These are phyloP conservation scores for Eriocheir sinensis DNA, from an alignment of 1,140 invertebrate species.

Conservation along the genomic window DNA sequence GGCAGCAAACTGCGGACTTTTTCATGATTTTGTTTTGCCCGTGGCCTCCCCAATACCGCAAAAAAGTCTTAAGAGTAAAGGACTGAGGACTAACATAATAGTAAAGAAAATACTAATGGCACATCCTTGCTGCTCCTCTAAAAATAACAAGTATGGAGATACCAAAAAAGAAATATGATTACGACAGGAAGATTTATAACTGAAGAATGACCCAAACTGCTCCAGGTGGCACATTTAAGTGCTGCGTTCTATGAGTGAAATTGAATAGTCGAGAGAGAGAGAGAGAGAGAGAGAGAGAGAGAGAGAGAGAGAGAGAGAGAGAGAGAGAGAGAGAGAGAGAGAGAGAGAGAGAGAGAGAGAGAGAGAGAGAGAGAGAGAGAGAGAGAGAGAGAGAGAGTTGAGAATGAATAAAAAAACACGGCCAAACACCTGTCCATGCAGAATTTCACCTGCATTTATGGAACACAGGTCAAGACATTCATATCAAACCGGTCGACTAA, in stretches of 20 bases:
- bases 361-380: conserved; percentile 28
- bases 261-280: not conserved
- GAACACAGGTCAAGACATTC: not conserved
- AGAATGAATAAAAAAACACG: not conserved
- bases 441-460: not conserved
- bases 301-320: not conserved
- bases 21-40: no score
- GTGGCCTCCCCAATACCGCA: no score
- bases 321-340: not conserved
- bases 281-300: not conserved
- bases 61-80: no score
- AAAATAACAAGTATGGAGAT: no score
- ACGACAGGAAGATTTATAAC: not conserved
- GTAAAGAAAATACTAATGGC: no score
- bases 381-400: not conserved
- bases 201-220: not conserved
- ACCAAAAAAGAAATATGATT: no score
- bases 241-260: no score
- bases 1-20: no score
- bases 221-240: not conserved
- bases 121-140: not conserved
- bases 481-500: not conserved
- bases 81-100: no score
- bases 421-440: no score
- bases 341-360: not conserved